These are phyloP conservation scores for Bradypodion pumilum DNA, from an alignment of 2,797 vertebrate genomes.

Conservation along the genomic window DNA sequence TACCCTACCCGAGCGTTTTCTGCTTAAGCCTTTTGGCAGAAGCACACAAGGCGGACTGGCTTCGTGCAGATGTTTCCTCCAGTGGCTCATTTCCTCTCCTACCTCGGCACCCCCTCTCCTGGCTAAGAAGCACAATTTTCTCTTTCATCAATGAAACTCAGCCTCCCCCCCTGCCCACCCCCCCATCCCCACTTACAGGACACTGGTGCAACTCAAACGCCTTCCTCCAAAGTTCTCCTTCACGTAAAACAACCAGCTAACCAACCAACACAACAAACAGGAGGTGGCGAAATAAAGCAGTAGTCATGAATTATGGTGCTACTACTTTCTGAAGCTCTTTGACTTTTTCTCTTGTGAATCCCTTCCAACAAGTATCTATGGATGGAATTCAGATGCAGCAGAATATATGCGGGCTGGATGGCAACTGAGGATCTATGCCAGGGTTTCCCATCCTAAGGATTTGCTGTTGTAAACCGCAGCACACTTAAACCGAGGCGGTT, in stretches of 20 bases:
- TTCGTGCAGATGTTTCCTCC: conserved; percentile 50
- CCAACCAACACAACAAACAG: background rate
- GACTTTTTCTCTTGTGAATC: background rate
- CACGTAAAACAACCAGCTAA: background rate
- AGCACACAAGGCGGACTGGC: conserved; percentile 20
- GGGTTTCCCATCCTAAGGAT: no score
- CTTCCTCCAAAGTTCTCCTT: background rate
- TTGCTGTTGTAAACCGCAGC: no score
- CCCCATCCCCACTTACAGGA: background rate
- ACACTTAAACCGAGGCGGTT: no score
- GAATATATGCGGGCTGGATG: no score
- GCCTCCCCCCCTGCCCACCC: no score
- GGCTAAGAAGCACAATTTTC: conserved; percentile 15
- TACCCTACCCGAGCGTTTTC: no score
- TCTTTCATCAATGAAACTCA: background rate
- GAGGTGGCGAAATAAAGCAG: background rate
- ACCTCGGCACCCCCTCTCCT: conserved; percentile 30
- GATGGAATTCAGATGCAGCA: background rate
- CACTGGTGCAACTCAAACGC: background rate
- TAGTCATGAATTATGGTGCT: background rate
- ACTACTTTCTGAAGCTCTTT: no score
- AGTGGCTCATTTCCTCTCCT: conserved; percentile 23
- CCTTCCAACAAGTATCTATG: background rate
- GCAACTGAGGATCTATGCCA: no score
- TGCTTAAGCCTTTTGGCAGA: conserved; percentile 36